Evolutionary conservation across 2,888 invertebrate species (phyloP), one percentile per base, ranked within the genome.

Genomic region (Caenorhabditis sp.): DNA sequence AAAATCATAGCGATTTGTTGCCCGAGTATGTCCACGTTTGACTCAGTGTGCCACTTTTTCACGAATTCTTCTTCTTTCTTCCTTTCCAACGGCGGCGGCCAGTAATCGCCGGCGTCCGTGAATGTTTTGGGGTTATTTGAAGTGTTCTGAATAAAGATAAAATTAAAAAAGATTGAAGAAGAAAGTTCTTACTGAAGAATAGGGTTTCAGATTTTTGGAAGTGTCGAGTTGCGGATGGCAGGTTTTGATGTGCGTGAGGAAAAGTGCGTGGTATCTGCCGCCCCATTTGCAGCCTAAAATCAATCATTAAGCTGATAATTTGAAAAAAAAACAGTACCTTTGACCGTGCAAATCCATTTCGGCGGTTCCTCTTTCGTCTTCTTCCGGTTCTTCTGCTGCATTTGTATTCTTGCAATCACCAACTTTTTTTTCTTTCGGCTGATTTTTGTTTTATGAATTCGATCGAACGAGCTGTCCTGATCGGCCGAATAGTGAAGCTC

Each of bases 341-440:
- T 26, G 30, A 41, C 62, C 1, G 37, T 62, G 15, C 62, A 62
- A n/a, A 52, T 62, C 62, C 62, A 62, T 15, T 41, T 50, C 4
- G 62, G 62, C 6, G 52, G 62, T 17, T 62, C 41, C 3, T 41
- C 20, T 20, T 27, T 22, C 9, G 13, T 4, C 9, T 39, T 32
- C 30, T 52, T 15, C 50, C 22, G 7, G 24, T 24, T 53, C 45
- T 35, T 11, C 45, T 26, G 26, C 26, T 53, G 32, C 6, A 24
- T 20, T 53, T 46, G 4, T 35, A n/a, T n/a, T n/a, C n/a, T n/a
- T n/a, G n/a, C n/a, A n/a, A n/a, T n/a, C n/a, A n/a, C n/a, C n/a
- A n/a, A n/a, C n/a, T n/a, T n/a, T n/a, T n/a, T n/a, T n/a, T n/a
- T n/a, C n/a, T n/a, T n/a, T n/a, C n/a, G n/a, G n/a, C n/a, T n/a